These are phyloP conservation scores for Drosophila conformis DNA, from an alignment of 2,888 invertebrate species.

Conservation along the genomic window DNA sequence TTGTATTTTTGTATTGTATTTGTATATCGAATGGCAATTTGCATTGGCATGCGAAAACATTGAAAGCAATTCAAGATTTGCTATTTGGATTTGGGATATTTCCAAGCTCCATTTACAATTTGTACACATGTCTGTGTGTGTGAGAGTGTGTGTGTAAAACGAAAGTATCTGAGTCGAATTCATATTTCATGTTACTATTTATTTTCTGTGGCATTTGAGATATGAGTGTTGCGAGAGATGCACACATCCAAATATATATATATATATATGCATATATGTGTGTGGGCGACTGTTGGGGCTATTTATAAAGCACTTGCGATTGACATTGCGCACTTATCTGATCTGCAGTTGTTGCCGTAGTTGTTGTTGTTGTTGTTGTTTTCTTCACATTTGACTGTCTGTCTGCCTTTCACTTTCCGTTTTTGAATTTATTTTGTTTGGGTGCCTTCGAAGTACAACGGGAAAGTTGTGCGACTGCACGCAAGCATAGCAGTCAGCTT, in stretches of 20 bases:
- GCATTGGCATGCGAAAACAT: slow-evolving; percentile 42
- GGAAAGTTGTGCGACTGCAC: slow-evolving; percentile 43
- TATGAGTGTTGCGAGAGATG: slow-evolving; percentile 8
- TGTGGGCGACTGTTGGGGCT: slow-evolving; percentile 36
- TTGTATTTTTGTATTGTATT: neutral
- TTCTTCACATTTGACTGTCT: slow-evolving; percentile 10
- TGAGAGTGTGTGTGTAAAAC: slow-evolving; percentile 14
- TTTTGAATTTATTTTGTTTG: slow-evolving; percentile 25
- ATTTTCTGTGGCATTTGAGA: slow-evolving; percentile 34
- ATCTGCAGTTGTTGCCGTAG: slow-evolving; percentile 3
- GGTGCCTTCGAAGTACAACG: slow-evolving; percentile 15
- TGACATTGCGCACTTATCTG: slow-evolving; percentile 55
- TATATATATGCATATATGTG: neutral
- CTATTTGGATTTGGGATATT: neutral
- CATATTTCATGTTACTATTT: slow-evolving; percentile 30
- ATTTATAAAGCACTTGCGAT: slow-evolving; percentile 59
- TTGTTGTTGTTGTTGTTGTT: neutral
- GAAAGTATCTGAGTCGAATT: slow-evolving; percentile 40
- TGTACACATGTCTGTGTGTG: neutral
- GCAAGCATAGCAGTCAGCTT: slow-evolving; percentile 26
- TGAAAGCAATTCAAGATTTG: slow-evolving; percentile 17
- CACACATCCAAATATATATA: slow-evolving; percentile 6
- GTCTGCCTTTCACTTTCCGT: slow-evolving; percentile 57
- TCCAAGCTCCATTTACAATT: neutral
- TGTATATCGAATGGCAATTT: slow-evolving; percentile 29